Percentiles rank a stretch among this genome's conserved stretches.
phyloP scores from a whole-genome alignment of 1,140 invertebrate genomes.

The Goniozus legneri region DNA sequence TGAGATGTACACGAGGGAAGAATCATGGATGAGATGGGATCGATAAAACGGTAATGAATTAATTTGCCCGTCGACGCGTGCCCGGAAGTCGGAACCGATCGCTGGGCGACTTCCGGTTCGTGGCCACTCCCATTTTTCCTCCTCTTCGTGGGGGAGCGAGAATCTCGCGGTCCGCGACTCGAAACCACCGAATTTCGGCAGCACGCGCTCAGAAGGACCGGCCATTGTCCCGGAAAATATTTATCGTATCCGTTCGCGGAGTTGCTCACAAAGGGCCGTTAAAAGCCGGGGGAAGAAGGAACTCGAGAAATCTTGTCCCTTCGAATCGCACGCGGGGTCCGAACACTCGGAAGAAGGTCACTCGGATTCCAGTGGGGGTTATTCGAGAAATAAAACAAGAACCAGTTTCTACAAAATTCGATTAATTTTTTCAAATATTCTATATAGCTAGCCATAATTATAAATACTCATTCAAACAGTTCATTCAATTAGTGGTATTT shows the following conservation, averaged over 20 bases:
- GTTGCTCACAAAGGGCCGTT: slow-evolving; percentile 10
- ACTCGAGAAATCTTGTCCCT: too few species aligned
- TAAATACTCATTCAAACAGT: too few species aligned
- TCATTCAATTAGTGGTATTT: too few species aligned
- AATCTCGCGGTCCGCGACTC: slow-evolving; percentile 23
- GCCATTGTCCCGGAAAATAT: slow-evolving; percentile 42
- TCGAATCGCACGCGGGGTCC: too few species aligned
- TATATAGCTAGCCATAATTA: too few species aligned
- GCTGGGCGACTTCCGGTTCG: slow-evolving; percentile 26
- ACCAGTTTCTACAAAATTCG: too few species aligned
- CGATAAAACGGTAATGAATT: slow-evolving; percentile 40
- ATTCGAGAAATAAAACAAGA: too few species aligned
- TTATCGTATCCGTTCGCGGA: slow-evolving; percentile 26
- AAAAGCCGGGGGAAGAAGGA: too few species aligned
- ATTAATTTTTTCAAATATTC: too few species aligned
- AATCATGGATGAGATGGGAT: too few species aligned
- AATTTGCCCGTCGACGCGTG: slow-evolving; percentile 35
- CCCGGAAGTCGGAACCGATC: slow-evolving; percentile 28
- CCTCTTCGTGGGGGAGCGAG: slow-evolving; percentile 11
- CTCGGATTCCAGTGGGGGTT: too few species aligned
- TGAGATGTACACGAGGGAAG: background rate
- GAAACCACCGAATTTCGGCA: slow-evolving; percentile 20
- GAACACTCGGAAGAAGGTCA: too few species aligned
- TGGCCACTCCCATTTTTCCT: slow-evolving; percentile 7
- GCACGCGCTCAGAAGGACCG: background rate